Evolutionary conservation across 2,113 vertebrate genomes (phyloP).

Genomic region (Pluvianellus socialis): DNA sequence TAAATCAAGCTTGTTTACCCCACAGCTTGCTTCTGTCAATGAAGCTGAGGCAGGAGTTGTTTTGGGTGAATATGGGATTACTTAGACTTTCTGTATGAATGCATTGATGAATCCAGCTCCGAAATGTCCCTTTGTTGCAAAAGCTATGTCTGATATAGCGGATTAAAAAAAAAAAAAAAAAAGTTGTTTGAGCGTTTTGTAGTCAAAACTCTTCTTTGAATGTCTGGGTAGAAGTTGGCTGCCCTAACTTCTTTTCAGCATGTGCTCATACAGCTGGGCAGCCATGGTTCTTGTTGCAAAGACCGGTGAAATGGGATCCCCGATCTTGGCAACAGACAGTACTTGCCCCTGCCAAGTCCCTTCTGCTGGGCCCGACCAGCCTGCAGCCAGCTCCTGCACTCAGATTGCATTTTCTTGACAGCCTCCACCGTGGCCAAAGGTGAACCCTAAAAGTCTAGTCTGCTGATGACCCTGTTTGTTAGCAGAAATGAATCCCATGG

Average conservation of each 20-base stretch:
- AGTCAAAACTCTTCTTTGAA: background rate
- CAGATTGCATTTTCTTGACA: background rate
- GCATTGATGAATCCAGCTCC: background rate
- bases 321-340: background rate
- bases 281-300: background rate
- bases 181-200: background rate
- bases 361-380: background rate
- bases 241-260: background rate
- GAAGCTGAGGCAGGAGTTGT: background rate
- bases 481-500: background rate
- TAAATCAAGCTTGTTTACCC: background rate
- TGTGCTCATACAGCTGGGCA: background rate
- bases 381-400: background rate
- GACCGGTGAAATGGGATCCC: background rate
- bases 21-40: background rate
- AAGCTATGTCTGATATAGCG: background rate
- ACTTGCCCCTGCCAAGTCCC: background rate
- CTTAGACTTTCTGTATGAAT: background rate
- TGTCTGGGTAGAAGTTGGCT: background rate
- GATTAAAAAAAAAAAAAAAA: fast-evolving
- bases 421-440: background rate
- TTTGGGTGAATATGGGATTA: background rate
- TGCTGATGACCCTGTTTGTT: background rate
- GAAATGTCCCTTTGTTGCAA: background rate
- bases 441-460: background rate